A percentile compares a stretch with the other conserved stretches of the same genome.
These are phyloP conservation scores for Odontomachus brunneus DNA, from an alignment of 1,140 invertebrate genomes.

Conservation along the genomic window DNA sequence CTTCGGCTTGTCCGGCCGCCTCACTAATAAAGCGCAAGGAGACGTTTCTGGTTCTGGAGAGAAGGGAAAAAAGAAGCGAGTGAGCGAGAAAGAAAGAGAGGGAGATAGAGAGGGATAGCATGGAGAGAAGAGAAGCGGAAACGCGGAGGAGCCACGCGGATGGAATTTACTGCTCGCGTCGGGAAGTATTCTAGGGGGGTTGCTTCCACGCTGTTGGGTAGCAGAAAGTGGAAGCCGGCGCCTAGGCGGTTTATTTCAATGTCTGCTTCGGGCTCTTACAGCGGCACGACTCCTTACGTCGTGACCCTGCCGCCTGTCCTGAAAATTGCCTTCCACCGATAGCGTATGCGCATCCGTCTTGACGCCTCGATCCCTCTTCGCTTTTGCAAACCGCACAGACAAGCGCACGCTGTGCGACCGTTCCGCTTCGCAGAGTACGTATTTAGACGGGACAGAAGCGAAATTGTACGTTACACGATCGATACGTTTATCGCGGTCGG, in stretches of 20 bases:
- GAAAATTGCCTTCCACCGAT: conserved; percentile 49
- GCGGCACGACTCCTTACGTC: conserved; percentile 59
- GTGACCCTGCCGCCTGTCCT: conserved; percentile 56
- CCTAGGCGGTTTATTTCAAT: conserved; percentile 82
- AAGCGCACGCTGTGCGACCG: too few species aligned
- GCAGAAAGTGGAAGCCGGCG: conserved; percentile 77
- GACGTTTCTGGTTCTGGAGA: conserved; percentile 49
- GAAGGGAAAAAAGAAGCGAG: conserved; percentile 8
- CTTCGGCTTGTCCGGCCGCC: conserved; percentile 57
- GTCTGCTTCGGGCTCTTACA: conserved; percentile 75
- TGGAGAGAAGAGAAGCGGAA: conserved; percentile 69
- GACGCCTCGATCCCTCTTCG: not conserved
- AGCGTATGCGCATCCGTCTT: conserved; percentile 44
- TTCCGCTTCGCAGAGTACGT: too few species aligned
- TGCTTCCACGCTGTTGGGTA: conserved; percentile 80
- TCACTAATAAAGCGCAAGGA: conserved; percentile 46
- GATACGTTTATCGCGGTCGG: too few species aligned
- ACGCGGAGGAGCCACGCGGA: conserved; percentile 64
- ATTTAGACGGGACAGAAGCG: too few species aligned
- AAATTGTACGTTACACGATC: too few species aligned
- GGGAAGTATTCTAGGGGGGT: conserved; percentile 80
- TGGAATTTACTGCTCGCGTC: conserved; percentile 79
- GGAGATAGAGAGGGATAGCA: conserved; percentile 65
- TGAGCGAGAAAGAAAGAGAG: conserved; percentile 34
- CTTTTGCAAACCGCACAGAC: not conserved